Conservation (phyloP, 2,113 vertebrate species). For the Orthonyx spaldingii region DNA sequence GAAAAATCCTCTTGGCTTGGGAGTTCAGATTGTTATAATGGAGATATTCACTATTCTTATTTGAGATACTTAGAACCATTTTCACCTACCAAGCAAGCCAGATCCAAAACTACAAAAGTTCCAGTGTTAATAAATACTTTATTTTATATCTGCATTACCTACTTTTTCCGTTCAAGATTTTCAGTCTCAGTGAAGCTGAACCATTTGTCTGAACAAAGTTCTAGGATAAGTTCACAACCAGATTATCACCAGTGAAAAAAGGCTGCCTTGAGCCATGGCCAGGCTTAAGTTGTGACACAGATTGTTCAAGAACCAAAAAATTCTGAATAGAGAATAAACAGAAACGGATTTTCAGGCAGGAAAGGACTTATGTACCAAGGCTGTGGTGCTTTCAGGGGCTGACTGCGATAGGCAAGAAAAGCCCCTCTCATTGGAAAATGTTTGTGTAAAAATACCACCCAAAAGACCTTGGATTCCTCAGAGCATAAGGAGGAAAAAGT, state of each 20-base stretch:
- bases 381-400: background rate
- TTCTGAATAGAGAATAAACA: background rate
- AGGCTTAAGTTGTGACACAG: background rate
- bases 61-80: background rate
- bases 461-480: background rate
- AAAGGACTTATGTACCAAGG: background rate
- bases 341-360: background rate
- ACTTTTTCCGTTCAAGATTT: background rate
- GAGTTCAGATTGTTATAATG: background rate
- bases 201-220: background rate
- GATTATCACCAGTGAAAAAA: background rate
- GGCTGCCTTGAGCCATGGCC: background rate
- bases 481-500: background rate
- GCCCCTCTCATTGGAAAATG: background rate
- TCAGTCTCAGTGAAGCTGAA: background rate
- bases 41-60: background rate
- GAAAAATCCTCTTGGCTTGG: background rate
- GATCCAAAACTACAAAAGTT: background rate
- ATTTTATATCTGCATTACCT: background rate
- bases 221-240: background rate
- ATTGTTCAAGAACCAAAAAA: background rate
- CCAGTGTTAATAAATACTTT: background rate
- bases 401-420: background rate
- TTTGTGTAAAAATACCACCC: background rate
- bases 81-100: background rate